Evolutionary conservation across 2,888 invertebrate species (phyloP).

Genomic region (Rosalia funebris): DNA sequence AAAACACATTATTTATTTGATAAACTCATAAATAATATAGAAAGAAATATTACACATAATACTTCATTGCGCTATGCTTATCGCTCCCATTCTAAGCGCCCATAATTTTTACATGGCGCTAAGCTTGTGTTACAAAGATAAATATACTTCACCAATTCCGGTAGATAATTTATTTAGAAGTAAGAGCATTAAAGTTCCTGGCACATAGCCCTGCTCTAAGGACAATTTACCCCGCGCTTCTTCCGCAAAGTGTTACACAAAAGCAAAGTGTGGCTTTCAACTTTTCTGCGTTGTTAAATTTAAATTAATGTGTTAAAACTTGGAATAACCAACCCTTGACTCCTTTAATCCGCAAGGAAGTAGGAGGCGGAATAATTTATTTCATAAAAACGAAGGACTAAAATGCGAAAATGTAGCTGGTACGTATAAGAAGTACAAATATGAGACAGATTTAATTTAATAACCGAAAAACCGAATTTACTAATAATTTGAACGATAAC

Average conservation of each 20-base stretch:
- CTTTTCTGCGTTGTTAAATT: slow-evolving; percentile 9
- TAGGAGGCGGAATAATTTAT: background rate
- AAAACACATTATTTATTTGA: slow-evolving; percentile 15
- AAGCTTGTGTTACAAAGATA: slow-evolving; percentile 17
- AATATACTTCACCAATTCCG: slow-evolving; percentile 21
- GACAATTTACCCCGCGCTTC: slow-evolving; percentile 16
- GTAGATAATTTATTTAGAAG: slow-evolving; percentile 13
- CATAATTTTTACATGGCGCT: slow-evolving; percentile 16
- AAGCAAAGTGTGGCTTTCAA: slow-evolving; percentile 20
- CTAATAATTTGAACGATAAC: no score
- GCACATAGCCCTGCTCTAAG: slow-evolving; percentile 2
- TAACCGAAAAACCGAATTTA: no score
- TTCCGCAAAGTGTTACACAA: slow-evolving; percentile 15
- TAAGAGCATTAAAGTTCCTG: slow-evolving; percentile 16
- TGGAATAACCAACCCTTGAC: slow-evolving; percentile 11
- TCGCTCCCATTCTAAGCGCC: background rate
- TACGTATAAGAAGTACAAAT: background rate
- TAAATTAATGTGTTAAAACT: slow-evolving; percentile 8
- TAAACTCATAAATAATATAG: slow-evolving; percentile 5
- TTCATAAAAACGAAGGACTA: background rate
- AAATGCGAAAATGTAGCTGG: background rate
- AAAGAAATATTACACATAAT: background rate
- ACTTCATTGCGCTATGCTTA: background rate
- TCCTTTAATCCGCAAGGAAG: no score
- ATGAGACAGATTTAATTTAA: no score